Base-by-base conservation (phyloP, 2,888 invertebrate genomes). In the Psylliodes chrysocephalus region DNA sequence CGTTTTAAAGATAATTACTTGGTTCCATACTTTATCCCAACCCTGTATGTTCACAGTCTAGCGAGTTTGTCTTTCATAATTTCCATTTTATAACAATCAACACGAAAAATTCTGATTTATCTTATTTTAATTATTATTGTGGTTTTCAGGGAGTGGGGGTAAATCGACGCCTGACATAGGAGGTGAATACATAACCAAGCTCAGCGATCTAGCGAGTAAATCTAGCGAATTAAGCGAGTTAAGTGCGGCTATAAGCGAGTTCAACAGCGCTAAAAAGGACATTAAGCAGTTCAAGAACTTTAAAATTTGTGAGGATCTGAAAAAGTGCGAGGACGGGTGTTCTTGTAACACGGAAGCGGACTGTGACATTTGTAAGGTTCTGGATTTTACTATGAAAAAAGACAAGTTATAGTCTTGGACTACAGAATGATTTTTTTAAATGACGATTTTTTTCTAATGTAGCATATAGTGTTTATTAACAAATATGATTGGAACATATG, bases 341-440 rank as follows among this genome's bases (percentile, higher is more conserved):
- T 80, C 81, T 55, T 82, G 82, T 64, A 82, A 82, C 66, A 78
- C 79, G 1, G 81, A 82, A 63, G 75, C 81, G 7, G 82, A 81
- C 66, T 82, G 82, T 74, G 82, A 82, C 70, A 82, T 82, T 64
- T 82, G 82, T 64, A 81, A 79, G 72, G 82, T 82, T 59, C 75
- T 82, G 33, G 82, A 82, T 72, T 82, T 82, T 67, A 81, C 82
- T 40, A 69, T 80, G 66, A 82, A 82, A 69, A 82, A 82, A 67
- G 82, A 81, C 44, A 79, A 79, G 65, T 78, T 79, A 75, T 80
- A 79, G 75, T 75, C 52, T 30, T 49, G 49, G 17, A 7, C 19
- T 15, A 12, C n/a, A 15, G 18, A 30, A 51, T 22, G 22, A 28
- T n/a, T 14, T 47, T 22, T 47, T 14, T 8, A 28, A 55, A 30